A percentile compares a stretch with the other conserved stretches of the same genome.
Evolutionary conservation across 1,140 invertebrate genomes (phyloP).

Genomic region (Drosophila paulistorum): DNA sequence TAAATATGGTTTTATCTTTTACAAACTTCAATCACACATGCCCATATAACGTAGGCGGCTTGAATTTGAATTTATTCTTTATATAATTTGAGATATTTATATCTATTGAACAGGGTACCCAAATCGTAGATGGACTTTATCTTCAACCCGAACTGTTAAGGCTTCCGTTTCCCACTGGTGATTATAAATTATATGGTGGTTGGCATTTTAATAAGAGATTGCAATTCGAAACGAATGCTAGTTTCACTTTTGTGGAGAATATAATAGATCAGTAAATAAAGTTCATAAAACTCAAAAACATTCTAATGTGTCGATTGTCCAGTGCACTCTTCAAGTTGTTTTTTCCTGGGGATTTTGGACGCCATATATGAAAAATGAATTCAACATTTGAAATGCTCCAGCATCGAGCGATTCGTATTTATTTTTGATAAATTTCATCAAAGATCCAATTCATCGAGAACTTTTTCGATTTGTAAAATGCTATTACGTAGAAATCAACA

Average conservation of each 20-base stretch:
- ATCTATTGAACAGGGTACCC: neutral
- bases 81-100: neutral
- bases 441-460: too few species aligned
- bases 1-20: neutral
- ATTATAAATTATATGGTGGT: neutral
- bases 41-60: neutral
- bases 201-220: neutral
- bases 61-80: too few species aligned
- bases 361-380: too few species aligned
- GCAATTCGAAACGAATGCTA: too few species aligned
- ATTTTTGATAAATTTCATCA: too few species aligned
- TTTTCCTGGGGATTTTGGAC: too few species aligned
- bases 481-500: neutral
- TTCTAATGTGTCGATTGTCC: too few species aligned
- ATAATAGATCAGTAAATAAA: neutral
- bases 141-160: neutral
- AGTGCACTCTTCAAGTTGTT: too few species aligned
- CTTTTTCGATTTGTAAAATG: neutral
- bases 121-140: neutral
- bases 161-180: neutral
- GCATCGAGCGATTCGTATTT: too few species aligned
- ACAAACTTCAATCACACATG: slow-evolving; percentile 10
- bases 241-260: neutral
- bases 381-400: too few species aligned
- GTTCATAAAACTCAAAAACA: too few species aligned